phyloP scores from a whole-genome alignment of 2,113 vertebrate species.

The Meriones unguiculatus region DNA sequence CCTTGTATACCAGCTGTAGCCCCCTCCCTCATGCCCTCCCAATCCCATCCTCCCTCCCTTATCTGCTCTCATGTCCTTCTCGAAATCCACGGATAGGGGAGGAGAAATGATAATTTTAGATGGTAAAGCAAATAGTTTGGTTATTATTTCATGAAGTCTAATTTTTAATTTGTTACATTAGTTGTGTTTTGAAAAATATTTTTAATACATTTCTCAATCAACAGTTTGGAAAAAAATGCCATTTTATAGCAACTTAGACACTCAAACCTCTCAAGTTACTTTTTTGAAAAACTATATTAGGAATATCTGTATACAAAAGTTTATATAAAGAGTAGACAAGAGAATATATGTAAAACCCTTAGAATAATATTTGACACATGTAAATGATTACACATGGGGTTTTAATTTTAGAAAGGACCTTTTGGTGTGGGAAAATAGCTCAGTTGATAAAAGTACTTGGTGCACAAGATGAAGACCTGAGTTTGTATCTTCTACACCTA shows the following conservation, averaged over 20 bases:
- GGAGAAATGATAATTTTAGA: constrained; percentile 33
- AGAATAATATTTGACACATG: not conserved
- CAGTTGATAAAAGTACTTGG: not conserved
- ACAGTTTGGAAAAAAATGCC: constrained; percentile 34
- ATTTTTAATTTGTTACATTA: constrained; percentile 23
- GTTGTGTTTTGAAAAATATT: not conserved
- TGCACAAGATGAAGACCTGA: not conserved
- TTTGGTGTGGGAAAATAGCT: not conserved
- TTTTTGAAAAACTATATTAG: constrained; percentile 35
- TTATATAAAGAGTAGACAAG: constrained; percentile 7
- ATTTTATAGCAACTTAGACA: constrained; percentile 42
- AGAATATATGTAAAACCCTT: not conserved
- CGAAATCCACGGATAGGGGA: too few relatives aligned
- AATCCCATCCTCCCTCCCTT: too few relatives aligned
- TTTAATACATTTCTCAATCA: not conserved
- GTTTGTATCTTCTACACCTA: not conserved
- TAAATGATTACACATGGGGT: constrained; percentile 11
- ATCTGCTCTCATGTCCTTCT: too few relatives aligned
- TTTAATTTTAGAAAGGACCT: not conserved
- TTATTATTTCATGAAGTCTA: constrained; percentile 51
- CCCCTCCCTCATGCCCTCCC: too few relatives aligned
- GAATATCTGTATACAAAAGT: constrained; percentile 3
- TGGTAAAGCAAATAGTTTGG: not conserved
- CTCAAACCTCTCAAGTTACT: not conserved
- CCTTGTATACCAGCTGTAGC: too few relatives aligned